Base-by-base conservation (phyloP, 2,888 invertebrate genomes). In the Byasa hedistus region DNA sequence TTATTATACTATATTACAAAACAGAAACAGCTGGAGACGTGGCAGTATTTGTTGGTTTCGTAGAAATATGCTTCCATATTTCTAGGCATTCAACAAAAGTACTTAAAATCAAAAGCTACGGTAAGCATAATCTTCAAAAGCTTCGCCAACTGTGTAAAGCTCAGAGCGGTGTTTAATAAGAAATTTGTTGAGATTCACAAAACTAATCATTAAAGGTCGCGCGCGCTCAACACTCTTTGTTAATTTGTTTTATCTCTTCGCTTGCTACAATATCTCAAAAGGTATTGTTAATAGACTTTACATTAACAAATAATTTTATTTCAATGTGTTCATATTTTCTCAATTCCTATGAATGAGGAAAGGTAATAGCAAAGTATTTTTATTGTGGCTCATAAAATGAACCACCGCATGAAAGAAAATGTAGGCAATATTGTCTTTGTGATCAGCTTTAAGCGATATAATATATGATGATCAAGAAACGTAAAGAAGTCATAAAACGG, bases 381-480 rank as follows among this genome's bases (percentile, higher is more conserved):
- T 75, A 75, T 74, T 69, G 68, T 57, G 48, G 61, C 58, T 64
- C 70, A 69, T 76, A 75, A 76, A 76, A 64, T 48, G 36, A 55
- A 61, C 65, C 61, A 69, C 69, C 68, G 70, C 64, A 64, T 39
- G 68, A 63, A 69, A 72, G 73, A 73, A 72, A 71, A 70, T 66
- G 64, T 65, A 65, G 71, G 67, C 69, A 68, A 73, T 74, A 73
- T 72, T 72, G 69, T 71, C 70, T 66, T 69, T 68, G 70, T 69
- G 71, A 75, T 74, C 73, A 71, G 61, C 48, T 70, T 72, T 71
- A 72, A 55, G 68, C 59, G 68, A 62, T 63, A 64, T 71, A 69
- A 73, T 73, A 72, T 71, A 70, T 66, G 67, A 73, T 71, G 70
- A 76, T 76, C 76, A 76, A 76, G 69, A 75, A 69, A 76, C 73